Evolutionary conservation across 2,888 invertebrate genomes (phyloP).

Genomic region (Sphaerophoria taeniata): DNA sequence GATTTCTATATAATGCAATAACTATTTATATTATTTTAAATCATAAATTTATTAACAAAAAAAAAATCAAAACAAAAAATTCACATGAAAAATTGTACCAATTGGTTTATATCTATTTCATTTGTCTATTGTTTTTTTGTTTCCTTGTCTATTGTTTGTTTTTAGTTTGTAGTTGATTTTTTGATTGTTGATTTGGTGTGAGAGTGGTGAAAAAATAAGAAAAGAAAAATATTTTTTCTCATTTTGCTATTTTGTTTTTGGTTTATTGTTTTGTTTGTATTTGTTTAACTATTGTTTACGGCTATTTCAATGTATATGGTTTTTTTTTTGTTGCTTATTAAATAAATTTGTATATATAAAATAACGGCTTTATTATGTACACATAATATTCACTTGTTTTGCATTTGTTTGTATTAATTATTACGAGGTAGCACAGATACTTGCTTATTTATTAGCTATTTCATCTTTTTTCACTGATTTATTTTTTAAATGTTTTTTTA

Average conservation of each 20-base stretch:
- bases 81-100: slow-evolving; percentile 36
- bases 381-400: slow-evolving; percentile 70
- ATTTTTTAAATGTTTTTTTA: slow-evolving; percentile 29
- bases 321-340: slow-evolving; percentile 68
- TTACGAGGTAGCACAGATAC: slow-evolving; percentile 75
- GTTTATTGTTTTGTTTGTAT: slow-evolving; percentile 42
- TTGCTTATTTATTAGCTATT: slow-evolving; percentile 73
- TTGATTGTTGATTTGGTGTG: slow-evolving; percentile 72
- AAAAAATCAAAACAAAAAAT: slow-evolving; percentile 29
- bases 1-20: slow-evolving; percentile 64
- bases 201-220: slow-evolving; percentile 63
- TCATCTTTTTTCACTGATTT: slow-evolving; percentile 43
- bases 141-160: slow-evolving; percentile 54
- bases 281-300: slow-evolving; percentile 53
- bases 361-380: slow-evolving; percentile 74
- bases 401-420: slow-evolving; percentile 70
- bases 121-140: slow-evolving; percentile 70
- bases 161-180: slow-evolving; percentile 33
- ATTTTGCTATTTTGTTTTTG: slow-evolving; percentile 63
- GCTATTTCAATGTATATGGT: slow-evolving; percentile 73
- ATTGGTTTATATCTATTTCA: slow-evolving; percentile 70
- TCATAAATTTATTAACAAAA: slow-evolving; percentile 7
- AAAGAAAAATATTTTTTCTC: slow-evolving; percentile 49
- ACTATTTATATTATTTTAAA: slow-evolving; percentile 54
- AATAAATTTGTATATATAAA: slow-evolving; percentile 75